These are phyloP conservation scores for Drosophila meridiana DNA, from an alignment of 2,888 invertebrate genomes.

Conservation along the genomic window DNA sequence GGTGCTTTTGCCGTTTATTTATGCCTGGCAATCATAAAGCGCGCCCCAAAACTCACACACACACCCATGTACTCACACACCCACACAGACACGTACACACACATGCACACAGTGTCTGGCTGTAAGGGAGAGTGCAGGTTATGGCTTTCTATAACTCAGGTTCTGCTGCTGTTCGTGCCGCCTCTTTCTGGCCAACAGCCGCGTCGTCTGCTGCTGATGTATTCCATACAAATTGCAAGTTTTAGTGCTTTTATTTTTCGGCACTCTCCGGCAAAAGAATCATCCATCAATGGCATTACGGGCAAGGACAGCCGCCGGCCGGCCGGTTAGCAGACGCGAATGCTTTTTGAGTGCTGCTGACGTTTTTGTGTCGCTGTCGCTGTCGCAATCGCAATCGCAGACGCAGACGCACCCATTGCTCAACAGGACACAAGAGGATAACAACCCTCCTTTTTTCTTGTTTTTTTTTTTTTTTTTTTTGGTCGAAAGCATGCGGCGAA, in stretches of 20 bases:
- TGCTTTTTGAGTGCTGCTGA: constrained; percentile 77
- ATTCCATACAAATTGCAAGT: constrained; percentile 80
- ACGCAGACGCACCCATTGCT: constrained; percentile 46
- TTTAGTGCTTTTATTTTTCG: constrained; percentile 76
- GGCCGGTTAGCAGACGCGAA: constrained; percentile 46
- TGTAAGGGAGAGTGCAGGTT: constrained; percentile 72
- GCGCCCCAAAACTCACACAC: constrained; percentile 47
- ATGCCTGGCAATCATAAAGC: constrained; percentile 80
- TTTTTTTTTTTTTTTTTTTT: constrained; percentile 24
- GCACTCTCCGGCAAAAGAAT: constrained; percentile 66
- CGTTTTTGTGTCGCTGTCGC: constrained; percentile 80
- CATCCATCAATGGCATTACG: constrained; percentile 83
- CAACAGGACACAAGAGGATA: constrained; percentile 25
- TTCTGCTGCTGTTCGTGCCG: constrained; percentile 54
- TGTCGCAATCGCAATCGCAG: constrained; percentile 57
- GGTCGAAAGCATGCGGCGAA: constrained; percentile 44
- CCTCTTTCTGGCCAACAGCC: constrained; percentile 64
- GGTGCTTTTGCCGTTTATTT: constrained; percentile 78
- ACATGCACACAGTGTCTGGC: constrained; percentile 19
- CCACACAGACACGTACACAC: not conserved
- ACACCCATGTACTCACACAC: constrained; percentile 16
- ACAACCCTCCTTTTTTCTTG: constrained; percentile 34
- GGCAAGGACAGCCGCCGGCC: constrained; percentile 55
- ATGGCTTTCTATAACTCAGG: constrained; percentile 79
- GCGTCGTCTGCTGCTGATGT: constrained; percentile 67